Conservation (phyloP, 2,888 invertebrate genomes). For the Amphipoea lucens region DNA sequence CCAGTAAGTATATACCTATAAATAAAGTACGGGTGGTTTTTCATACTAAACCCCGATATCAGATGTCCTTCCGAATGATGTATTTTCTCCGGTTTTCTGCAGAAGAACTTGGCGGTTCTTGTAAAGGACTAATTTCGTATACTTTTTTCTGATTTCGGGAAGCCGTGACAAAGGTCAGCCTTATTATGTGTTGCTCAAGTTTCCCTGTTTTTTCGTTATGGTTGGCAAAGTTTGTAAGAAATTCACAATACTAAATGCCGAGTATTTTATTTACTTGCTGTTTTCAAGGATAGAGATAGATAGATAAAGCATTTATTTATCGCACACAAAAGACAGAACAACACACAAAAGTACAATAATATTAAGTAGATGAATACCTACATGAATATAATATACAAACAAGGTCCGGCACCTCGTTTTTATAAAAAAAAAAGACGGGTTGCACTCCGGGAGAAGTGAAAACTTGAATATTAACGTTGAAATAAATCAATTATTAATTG, state of each 20-base stretch:
- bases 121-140: conserved; percentile 25
- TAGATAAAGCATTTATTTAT: no score
- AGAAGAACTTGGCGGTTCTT: conserved; percentile 28
- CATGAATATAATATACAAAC: no score
- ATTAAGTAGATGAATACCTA: no score
- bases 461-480: no score
- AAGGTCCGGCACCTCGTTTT: no score
- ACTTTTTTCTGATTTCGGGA: conserved; percentile 26
- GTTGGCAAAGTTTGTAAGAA: not conserved
- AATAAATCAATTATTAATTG: no score
- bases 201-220: conserved; percentile 20
- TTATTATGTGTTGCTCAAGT: conserved; percentile 20
- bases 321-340: no score
- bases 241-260: not conserved
- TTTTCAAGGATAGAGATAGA: no score
- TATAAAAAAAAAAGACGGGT: no score
- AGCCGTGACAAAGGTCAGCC: conserved; percentile 20
- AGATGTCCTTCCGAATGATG: conserved; percentile 53
- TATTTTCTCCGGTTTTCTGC: conserved; percentile 36
- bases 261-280: not conserved
- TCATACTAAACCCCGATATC: conserved; percentile 28
- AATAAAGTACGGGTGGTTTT: conserved; percentile 35
- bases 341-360: no score
- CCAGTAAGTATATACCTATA: not conserved
- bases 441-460: no score